Base-by-base conservation (phyloP, 92 coral and sea anemone species). In the Bergia sp. region DNA sequence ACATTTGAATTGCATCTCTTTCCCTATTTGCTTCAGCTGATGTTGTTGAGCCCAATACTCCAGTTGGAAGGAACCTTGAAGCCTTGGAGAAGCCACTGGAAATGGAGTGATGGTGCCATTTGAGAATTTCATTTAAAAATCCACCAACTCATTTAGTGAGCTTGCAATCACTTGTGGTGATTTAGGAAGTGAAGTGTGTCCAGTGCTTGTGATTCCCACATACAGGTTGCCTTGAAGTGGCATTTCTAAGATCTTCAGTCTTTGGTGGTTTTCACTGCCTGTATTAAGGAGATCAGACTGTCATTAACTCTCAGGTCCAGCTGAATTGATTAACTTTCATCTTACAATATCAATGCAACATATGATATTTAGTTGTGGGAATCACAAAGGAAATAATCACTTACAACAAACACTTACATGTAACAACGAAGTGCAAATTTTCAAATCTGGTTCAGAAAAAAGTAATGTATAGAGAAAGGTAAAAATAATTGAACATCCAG, bases 231-330 rank as follows among this genome's bases (percentile, higher is more conserved):
- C 53, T 76, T 76, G 53, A 16, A 76, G 21, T 76, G 36, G 20
- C 79, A 40, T 40, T 74, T 76, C 79, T 2, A 39, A 75, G 50
- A 21, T 41, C 79, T 39, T 75, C 49, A 75, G 37, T 41, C 49
- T 75, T 75, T 38, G 4, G 79, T 39, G 45, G 50, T 38, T 75
- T 75, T 75, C 11, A 75, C 79, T 41, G 79, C 45, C 79, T 75
- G 79, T 75, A n/a, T 16, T 40, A 39, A 39, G 69, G 7, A 61
- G 23, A 16, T 3, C 21, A 61, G 2, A 18, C 50, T 45, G 4
- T 5, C 8, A 45, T 3, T 53, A 18, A 50, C 10, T 50, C 10
- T 53, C 58, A 10, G 2, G 1, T 7, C 13, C 13, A 53, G 58
- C 15, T 29, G 13, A 53, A 53, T 1, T 53, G 58, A 61, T 10